Evolutionary conservation across 2,888 invertebrate genomes (phyloP).

Genomic region (Pemphredon lugubris): DNA sequence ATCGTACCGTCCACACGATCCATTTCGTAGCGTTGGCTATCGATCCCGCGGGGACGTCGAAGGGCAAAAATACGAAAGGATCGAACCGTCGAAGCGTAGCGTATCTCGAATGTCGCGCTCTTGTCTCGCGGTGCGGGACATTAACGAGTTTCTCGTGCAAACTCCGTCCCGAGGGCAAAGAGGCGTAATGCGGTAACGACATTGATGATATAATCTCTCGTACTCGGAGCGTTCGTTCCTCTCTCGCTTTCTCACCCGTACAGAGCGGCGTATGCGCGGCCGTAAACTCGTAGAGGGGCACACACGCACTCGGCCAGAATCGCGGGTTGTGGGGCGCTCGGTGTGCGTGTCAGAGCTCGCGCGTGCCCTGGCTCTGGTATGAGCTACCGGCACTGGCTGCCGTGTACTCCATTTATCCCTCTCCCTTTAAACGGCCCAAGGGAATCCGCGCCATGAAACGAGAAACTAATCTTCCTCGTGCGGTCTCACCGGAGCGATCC

Average conservation of each 20-base stretch:
- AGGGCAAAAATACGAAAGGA: too few relatives aligned
- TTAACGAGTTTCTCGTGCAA: conserved; percentile 61
- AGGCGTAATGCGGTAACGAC: conserved; percentile 77
- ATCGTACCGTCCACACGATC: too few relatives aligned
- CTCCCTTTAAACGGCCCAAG: conserved; percentile 50
- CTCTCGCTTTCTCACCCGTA: conserved; percentile 11
- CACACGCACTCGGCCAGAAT: conserved; percentile 16
- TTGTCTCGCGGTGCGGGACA: conserved; percentile 60
- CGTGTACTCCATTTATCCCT: conserved; percentile 61
- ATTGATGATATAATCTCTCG: conserved; percentile 77
- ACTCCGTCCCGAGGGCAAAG: conserved; percentile 50
- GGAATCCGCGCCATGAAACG: conserved; percentile 51
- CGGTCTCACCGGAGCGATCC: conserved; percentile 31
- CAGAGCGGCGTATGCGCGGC: not conserved
- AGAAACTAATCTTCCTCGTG: conserved; percentile 55
- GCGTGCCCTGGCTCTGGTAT: conserved; percentile 71
- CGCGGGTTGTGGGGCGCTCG: conserved; percentile 33
- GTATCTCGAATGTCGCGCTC: conserved; percentile 36
- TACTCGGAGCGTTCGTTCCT: too few relatives aligned
- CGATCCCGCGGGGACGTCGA: too few relatives aligned
- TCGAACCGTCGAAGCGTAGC: too few relatives aligned
- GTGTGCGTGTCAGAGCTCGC: conserved; percentile 69
- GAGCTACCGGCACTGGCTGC: conserved; percentile 58
- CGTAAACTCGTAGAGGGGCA: conserved; percentile 36
- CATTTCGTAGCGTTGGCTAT: too few relatives aligned